phyloP scores from a whole-genome alignment of 2,888 invertebrate genomes.

The Caenorhabditis wallacei region DNA sequence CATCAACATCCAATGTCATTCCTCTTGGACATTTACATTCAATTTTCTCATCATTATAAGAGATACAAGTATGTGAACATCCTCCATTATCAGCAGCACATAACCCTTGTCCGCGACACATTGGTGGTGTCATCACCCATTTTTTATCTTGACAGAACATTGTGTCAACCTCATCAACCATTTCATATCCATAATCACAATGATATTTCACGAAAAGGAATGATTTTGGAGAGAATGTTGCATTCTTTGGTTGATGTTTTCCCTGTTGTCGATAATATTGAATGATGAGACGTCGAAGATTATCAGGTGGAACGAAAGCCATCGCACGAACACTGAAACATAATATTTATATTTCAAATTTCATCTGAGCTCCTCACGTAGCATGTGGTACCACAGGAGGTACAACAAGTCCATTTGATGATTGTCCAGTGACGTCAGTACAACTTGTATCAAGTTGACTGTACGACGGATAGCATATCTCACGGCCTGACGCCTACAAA shows the following conservation, averaged over 20 bases:
- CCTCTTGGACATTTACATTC: slow-evolving; percentile 82
- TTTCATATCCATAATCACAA: slow-evolving; percentile 82
- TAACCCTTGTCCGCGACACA: slow-evolving; percentile 79
- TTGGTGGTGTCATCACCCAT: slow-evolving; percentile 81
- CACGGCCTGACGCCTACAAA: slow-evolving; percentile 70
- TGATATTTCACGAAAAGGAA: slow-evolving; percentile 83
- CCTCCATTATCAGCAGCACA: slow-evolving; percentile 82
- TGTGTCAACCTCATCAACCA: slow-evolving; percentile 82
- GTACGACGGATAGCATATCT: slow-evolving; percentile 82
- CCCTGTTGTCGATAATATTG: slow-evolving; percentile 82
- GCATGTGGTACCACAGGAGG: slow-evolving; percentile 81
- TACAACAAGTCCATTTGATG: slow-evolving; percentile 75
- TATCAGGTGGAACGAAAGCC: slow-evolving; percentile 83
- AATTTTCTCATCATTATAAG: slow-evolving; percentile 77
- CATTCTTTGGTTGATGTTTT: slow-evolving; percentile 77
- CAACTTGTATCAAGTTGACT: slow-evolving; percentile 81
- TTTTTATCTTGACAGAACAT: slow-evolving; percentile 81
- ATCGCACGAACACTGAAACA: slow-evolving; percentile 81
- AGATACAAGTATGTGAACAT: slow-evolving; percentile 81
- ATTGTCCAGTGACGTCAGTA: slow-evolving; percentile 78
- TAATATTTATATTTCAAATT: not conserved
- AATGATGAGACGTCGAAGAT: slow-evolving; percentile 80
- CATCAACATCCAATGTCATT: slow-evolving; percentile 78
- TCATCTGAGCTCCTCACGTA: slow-evolving; percentile 71
- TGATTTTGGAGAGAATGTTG: slow-evolving; percentile 72